Percentiles rank a stretch among this genome's conserved stretches.
These are phyloP conservation scores for Chauna torquata DNA, from an alignment of 2,113 vertebrate species.

Conservation along the genomic window DNA sequence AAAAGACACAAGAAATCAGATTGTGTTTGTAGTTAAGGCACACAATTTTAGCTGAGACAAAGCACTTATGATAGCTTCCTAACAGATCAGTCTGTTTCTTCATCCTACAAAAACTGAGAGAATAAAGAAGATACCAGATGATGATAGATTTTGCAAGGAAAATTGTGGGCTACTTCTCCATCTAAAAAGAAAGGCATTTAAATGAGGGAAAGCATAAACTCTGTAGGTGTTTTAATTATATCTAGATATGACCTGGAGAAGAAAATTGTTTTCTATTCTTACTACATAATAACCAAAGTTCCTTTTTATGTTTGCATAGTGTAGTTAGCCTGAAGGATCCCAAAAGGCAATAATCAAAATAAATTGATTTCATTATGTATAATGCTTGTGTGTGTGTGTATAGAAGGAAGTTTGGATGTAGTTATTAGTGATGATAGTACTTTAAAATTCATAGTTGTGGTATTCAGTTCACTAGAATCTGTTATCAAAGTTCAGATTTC, in stretches of 20 bases:
- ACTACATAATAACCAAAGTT: neutral
- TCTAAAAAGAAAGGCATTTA: neutral
- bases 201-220: neutral
- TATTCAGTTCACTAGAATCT: neutral
- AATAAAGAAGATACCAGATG: neutral
- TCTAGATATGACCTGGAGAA: neutral
- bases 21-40: neutral
- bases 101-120: neutral
- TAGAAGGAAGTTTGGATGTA: neutral
- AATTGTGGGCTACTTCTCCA: neutral
- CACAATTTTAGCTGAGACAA: neutral
- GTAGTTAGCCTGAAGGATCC: neutral
- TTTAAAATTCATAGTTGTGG: neutral
- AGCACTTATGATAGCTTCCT: neutral
- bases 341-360: neutral
- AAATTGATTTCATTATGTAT: constrained; percentile 5
- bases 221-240: neutral
- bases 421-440: neutral
- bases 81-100: neutral
- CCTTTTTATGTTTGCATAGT: neutral
- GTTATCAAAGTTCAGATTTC: neutral
- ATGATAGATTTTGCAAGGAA: neutral
- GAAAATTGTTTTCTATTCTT: neutral
- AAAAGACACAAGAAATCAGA: neutral
- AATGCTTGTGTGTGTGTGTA: neutral